Base-by-base conservation (phyloP, 2,888 invertebrate genomes). In the Argynnis bischoffii region DNA sequence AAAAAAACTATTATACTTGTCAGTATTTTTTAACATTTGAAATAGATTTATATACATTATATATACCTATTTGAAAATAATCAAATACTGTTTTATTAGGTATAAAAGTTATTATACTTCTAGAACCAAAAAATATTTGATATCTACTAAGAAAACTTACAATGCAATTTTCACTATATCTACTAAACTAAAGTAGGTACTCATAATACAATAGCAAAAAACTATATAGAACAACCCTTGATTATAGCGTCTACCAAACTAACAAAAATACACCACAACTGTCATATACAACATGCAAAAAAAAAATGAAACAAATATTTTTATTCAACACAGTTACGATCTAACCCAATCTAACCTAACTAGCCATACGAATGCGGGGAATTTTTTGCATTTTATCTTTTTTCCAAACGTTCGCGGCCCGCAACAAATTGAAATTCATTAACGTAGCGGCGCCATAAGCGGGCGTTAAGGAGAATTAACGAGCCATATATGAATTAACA, bases 371-470 rank as follows among this genome's bases (percentile, higher is more conserved):
- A 72, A 72, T 72, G 73, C 69, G 68, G 74, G 74, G 70, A 60
- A 54, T 65, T 66, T 48, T 59, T 54, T 64, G 71, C 65, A 72
- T 73, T 74, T 78, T 77, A 75, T 57, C 81, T 81, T 83, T 86
- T 84, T 83, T 81, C 73, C 75, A 73, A 78, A 69, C 80, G 81
- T 79, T 82, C 82, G 83, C 83, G 78, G 74, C 76, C 80, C 76
- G 78, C 76, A 85, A 87, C 90, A 89, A 90, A 91, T 90, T 90
- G 90, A 89, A 90, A 90, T 91, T 91, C 90, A 90, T 91, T 90
- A 90, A 88, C 78, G 81, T 82, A 80, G 79, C 80, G 81, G 83
- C 79, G 79, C 81, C 85, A 84, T 81, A 80, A 82, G 81, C 81
- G 84, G 83, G 87, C 82, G 90, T 89, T 86, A 89, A 90, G 86